These are phyloP conservation scores for Argyresthia albistria DNA, from an alignment of 2,888 invertebrate species.

Conservation along the genomic window DNA sequence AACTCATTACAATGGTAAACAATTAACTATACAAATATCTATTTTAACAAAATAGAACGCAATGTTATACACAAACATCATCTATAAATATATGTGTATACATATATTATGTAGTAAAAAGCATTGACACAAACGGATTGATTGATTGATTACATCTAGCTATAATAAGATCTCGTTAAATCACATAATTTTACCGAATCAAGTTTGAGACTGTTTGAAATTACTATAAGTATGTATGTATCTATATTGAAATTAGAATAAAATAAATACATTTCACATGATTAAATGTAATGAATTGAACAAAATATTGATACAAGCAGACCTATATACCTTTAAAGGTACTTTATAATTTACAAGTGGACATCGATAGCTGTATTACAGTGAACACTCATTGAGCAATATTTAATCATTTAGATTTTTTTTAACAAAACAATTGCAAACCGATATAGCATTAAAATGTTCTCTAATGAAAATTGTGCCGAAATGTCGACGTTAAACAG, in stretches of 20 bases:
- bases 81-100: too few relatives aligned
- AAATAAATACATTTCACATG: neutral
- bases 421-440: neutral
- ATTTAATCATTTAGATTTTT: conserved; percentile 8
- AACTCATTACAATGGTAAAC: too few relatives aligned
- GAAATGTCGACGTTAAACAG: neutral
- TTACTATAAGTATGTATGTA: neutral
- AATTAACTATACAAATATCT: too few relatives aligned
- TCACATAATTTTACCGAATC: neutral
- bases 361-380: neutral
- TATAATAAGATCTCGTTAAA: neutral
- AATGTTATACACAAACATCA: neutral
- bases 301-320: neutral
- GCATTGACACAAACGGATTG: too few relatives aligned
- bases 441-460: neutral
- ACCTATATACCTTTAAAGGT: neutral
- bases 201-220: neutral
- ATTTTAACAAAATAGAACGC: too few relatives aligned
- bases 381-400: conserved; percentile 36
- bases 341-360: too few relatives aligned
- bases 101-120: too few relatives aligned
- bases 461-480: too few relatives aligned
- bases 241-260: neutral
- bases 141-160: too few relatives aligned
- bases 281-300: neutral